Percentiles rank a stretch among this genome's conserved stretches.
Evolutionary conservation across 2,888 invertebrate genomes (phyloP).

Genomic region (Drosophila dives): DNA sequence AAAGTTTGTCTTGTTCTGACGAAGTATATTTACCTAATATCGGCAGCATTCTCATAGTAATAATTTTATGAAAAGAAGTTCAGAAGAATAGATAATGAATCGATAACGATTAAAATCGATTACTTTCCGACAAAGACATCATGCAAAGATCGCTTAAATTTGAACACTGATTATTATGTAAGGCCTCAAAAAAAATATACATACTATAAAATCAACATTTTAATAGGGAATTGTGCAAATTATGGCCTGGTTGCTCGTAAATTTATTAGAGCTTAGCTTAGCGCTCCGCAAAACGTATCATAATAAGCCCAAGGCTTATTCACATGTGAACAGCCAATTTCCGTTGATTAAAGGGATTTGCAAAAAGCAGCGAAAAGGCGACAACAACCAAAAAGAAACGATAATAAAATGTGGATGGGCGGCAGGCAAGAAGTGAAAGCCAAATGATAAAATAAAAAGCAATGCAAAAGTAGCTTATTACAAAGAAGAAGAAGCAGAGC

Average conservation of each 20-base stretch:
- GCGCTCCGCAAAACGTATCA: conserved; percentile 14
- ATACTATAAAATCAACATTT: conserved; percentile 52
- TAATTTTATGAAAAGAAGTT: neutral
- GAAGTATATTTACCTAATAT: neutral
- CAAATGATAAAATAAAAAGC: conserved; percentile 75
- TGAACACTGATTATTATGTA: conserved; percentile 13
- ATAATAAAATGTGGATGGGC: conserved; percentile 59
- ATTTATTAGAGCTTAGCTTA: conserved; percentile 71
- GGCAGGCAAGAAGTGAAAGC: conserved; percentile 34
- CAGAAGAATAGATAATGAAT: neutral
- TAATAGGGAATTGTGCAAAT: conserved; percentile 62
- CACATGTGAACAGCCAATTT: conserved; percentile 73
- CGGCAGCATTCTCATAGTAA: too few species aligned
- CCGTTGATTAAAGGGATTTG: conserved; percentile 75
- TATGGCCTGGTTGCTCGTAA: conserved; percentile 49
- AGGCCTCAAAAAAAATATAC: conserved; percentile 5
- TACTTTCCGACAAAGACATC: neutral
- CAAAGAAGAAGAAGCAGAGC: conserved; percentile 12
- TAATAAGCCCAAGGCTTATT: conserved; percentile 50
- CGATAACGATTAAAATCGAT: neutral
- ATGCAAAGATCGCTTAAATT: neutral
- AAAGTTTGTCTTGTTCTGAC: neutral
- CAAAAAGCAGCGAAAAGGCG: conserved; percentile 8
- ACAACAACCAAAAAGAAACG: conserved; percentile 19
- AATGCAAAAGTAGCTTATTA: conserved; percentile 72